Base-by-base conservation (phyloP, 1,140 invertebrate genomes). In the Ceratosolen fusciceps region DNA sequence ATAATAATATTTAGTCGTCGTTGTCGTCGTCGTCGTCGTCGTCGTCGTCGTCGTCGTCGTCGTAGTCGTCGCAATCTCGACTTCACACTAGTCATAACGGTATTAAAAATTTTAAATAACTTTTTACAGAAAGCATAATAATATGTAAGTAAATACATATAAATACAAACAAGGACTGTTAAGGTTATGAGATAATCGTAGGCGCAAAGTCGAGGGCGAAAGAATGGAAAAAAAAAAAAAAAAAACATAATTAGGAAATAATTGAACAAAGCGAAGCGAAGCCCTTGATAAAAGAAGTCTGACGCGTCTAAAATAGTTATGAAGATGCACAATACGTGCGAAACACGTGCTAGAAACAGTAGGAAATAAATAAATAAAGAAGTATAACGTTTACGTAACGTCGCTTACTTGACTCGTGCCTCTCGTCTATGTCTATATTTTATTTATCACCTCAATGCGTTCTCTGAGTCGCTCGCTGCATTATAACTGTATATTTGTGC, bases 181-280 rank as follows among this genome's bases (percentile, higher is more conserved):
- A 62, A 71, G 31, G 26, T n/a, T n/a, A n/a, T n/a, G n/a, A n/a
- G n/a, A 62, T 9, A 47, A 70, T 62, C 21, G 1, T 49, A 43
- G 21, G 60, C 67, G 47, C 67, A 67, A 79, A 79, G 62, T 73
- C 70, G 77, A 79, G 58, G 31, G 56, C 58, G 43, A 52, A 43
- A 34, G 24, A 34, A n/a, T n/a, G n/a, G n/a, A n/a, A n/a, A n/a
- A n/a, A n/a, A n/a, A n/a, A n/a, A n/a, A 31, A 39, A 34, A 21
- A 60, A 39, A 34, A 21, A 60, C n/a, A 24, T 24, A 78, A 58
- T 60, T 62, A 72, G 68, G 47, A 70, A 56, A 70, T 37, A 77
- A 78, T 77, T 47, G 60, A 77, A 77, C 73, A 67, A 54, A 56
- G 60, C 43, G 73, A 79, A 79, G 77, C 77, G 47, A 79, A 73